Base-by-base conservation (phyloP, 2,113 vertebrate species). In the Atractosteus spatula region DNA sequence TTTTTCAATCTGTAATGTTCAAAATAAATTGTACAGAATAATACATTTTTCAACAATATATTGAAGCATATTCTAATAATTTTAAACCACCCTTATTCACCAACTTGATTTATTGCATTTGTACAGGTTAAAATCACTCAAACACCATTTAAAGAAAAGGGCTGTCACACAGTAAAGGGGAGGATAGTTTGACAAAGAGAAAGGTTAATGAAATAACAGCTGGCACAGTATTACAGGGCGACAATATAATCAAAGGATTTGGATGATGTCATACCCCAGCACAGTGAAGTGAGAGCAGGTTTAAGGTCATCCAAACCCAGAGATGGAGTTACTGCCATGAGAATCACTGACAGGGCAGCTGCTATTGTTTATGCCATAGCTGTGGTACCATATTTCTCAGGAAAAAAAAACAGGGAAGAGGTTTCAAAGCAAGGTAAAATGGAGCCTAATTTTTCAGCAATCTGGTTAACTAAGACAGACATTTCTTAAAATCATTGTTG, bases 381-480 rank as follows among this genome's bases (percentile, higher is more conserved):
- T 29, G 29, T 29, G 29, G 29, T 29, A 29, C 29, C 29, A 29
- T 29, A 29, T 29, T 29, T 29, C 56, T 68, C 74, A 79, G 80
- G 88, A 82, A 85, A 79, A 66, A 86, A 85, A 85, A 75, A 69
- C 72, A 65, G 4, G 3, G 29, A 29, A 29, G 29, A 29, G 44
- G 63, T 64, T 43, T 43, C 62, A 43, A 41, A 12, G 41, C 5
- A 64, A 7, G 44, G 45, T 7, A 42, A 17, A 42, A 67, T 8
- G 17, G 8, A 12, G 29, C 29, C 29, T 29, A 29, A 29, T 29
- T 29, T 29, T 29, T 29, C 29, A 29, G 29, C 29, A 29, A 29
- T 29, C 29, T 29, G 29, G 29, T 29, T 29, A 29, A 1, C 29
- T 29, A 29, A 29, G 29, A 29, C 29, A 29, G 29, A 29, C 29